These are phyloP conservation scores for Chironomus tentans DNA, from an alignment of 2,888 invertebrate genomes.

Conservation along the genomic window DNA sequence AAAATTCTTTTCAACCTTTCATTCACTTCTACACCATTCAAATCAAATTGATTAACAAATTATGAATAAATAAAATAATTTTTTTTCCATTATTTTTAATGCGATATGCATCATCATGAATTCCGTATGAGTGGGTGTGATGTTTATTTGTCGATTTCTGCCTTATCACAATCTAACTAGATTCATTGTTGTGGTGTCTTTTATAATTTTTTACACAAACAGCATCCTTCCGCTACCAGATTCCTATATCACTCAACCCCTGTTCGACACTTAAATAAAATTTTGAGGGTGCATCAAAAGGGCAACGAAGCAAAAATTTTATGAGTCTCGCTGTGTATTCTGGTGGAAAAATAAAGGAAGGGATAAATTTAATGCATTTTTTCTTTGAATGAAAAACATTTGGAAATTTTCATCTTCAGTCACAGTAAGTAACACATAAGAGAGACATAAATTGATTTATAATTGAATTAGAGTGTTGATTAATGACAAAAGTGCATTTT, in stretches of 20 bases:
- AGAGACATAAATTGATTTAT: slow-evolving; percentile 24
- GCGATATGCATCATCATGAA: background rate
- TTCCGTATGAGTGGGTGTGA: slow-evolving; percentile 2
- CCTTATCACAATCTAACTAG: slow-evolving; percentile 11
- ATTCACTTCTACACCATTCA: background rate
- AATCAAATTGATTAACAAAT: slow-evolving; percentile 9
- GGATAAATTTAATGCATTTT: background rate
- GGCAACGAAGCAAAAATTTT: background rate
- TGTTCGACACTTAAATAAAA: background rate
- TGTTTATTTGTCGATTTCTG: slow-evolving; percentile 18
- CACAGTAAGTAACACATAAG: background rate
- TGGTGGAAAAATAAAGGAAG: background rate
- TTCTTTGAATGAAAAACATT: background rate
- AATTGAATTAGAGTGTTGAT: slow-evolving; percentile 25
- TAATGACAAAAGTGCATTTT: slow-evolving; percentile 22
- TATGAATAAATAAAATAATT: background rate
- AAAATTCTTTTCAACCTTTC: background rate
- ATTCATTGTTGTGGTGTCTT: background rate
- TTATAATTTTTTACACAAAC: background rate
- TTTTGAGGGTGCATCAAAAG: background rate
- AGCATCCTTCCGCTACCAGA: background rate
- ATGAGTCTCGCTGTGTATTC: background rate
- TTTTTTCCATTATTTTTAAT: background rate
- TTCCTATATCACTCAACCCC: background rate
- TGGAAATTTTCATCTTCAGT: background rate